Base-by-base conservation (phyloP, 2,888 invertebrate genomes). In the Crioceris asparagi region DNA sequence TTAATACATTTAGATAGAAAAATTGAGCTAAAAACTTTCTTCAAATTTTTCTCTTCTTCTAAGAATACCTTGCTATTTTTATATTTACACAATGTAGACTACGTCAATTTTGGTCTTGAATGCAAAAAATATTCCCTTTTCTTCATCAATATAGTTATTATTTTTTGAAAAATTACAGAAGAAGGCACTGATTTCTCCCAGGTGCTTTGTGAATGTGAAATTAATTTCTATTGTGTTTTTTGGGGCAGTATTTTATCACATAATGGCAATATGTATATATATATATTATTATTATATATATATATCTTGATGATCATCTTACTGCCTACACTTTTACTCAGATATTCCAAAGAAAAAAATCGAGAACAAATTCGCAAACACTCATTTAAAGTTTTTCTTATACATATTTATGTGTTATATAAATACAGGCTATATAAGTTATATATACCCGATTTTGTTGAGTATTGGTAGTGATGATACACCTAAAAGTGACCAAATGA, bases 121-220 rank as follows among this genome's bases (percentile, higher is more conserved):
- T 56, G 56, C 53, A 54, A 57, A 61, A 60, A 57, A 60, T 58
- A 57, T 52, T 49, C 41, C 46, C 39, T 32, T 50, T 50, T 46
- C 41, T 46, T 42, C 37, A 35, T n/a, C 27, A 45, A 46, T 44
- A 46, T 49, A 44, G 35, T 43, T 49, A 47, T 50, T n/a, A n/a
- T n/a, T n/a, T n/a, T n/a, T n/a, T n/a, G 50, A 51, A 55, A 50
- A 52, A 52, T 36, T 44, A 51, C 44, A 49, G 49, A 45, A 55
- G 52, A 60, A 60, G 60, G 60, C 60, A 60, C 60, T 56, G 56
- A 53, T 50, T 45, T 43, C 56, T 52, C 12, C 54, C 54, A 59
- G 52, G 47, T 48, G 51, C 43, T 50, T 40, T 49, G 14, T 29
- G 16, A 10, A 39, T 45, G 14, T 32, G n/a, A 17, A 53, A 48